phyloP scores from a whole-genome alignment of 2,113 vertebrate species.

The Pipa parva region DNA sequence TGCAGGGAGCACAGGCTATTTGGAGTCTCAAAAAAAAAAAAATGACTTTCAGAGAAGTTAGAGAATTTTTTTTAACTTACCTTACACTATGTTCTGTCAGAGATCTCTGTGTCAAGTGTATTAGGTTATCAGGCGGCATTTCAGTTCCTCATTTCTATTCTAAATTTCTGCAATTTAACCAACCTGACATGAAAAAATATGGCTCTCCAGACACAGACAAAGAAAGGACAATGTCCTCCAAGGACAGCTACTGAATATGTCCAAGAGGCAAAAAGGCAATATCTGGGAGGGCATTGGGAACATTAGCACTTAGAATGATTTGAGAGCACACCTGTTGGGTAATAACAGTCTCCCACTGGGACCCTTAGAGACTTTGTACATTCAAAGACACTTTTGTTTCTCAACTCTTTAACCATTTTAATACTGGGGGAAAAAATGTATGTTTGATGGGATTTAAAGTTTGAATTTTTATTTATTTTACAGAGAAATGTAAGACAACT shows the following conservation, averaged over 20 bases:
- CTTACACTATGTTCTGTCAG: background rate
- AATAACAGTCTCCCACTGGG: constrained; percentile 61
- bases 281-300: constrained; percentile 46
- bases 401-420: background rate
- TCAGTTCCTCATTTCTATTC: background rate
- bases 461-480: no score
- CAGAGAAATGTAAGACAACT: no score
- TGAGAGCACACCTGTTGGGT: constrained; percentile 54
- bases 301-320: constrained; percentile 56
- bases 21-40: no score
- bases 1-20: no score
- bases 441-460: no score
- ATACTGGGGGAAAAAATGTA: no score
- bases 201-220: constrained; percentile 9
- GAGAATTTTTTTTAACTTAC: background rate
- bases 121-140: background rate
- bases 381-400: background rate
- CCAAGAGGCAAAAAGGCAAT: constrained; percentile 48
- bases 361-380: constrained; percentile 45
- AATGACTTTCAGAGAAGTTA: no score
- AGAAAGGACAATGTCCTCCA: constrained; percentile 18
- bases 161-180: background rate
- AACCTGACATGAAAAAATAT: background rate
- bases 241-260: constrained; percentile 41
- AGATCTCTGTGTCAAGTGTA: no score